Evolutionary conservation across 2,888 invertebrate genomes (phyloP).

Genomic region (Apamea monoglypha): DNA sequence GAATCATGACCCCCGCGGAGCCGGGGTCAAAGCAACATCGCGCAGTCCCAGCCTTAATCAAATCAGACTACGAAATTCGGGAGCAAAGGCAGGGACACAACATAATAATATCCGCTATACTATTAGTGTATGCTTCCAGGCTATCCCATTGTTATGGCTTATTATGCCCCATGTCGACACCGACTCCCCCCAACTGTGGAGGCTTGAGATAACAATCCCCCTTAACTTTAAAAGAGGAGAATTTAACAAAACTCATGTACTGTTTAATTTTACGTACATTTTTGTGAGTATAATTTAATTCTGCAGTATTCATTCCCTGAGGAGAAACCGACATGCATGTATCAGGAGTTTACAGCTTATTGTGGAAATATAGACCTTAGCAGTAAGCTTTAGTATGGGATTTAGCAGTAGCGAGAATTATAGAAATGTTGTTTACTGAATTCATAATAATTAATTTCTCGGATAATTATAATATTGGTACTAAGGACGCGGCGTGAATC

Average conservation of each 20-base stretch:
- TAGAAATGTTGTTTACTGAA: neutral
- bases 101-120: conserved; percentile 1
- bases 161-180: conserved; percentile 29
- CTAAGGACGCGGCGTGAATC: too few relatives aligned
- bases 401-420: neutral
- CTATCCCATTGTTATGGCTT: conserved; percentile 28
- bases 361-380: neutral
- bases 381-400: neutral
- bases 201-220: conserved; percentile 40
- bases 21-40: conserved; percentile 3
- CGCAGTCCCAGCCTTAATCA: conserved; percentile 7
- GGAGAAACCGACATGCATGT: neutral
- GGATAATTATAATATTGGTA: neutral
- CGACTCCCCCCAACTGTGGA: neutral
- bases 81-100: conserved; percentile 16
- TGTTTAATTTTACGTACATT: conserved; percentile 25
- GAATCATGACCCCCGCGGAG: neutral
- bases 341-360: neutral
- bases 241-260: conserved; percentile 17
- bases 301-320: conserved; percentile 13
- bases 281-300: conserved; percentile 45
- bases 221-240: conserved; percentile 12
- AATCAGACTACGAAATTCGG: conserved; percentile 15
- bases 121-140: conserved; percentile 23
- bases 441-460: neutral